Percentiles rank a stretch among this genome's conserved stretches.
Conservation (phyloP, 2,113 vertebrate species). For the Falcunculus frontatus region DNA sequence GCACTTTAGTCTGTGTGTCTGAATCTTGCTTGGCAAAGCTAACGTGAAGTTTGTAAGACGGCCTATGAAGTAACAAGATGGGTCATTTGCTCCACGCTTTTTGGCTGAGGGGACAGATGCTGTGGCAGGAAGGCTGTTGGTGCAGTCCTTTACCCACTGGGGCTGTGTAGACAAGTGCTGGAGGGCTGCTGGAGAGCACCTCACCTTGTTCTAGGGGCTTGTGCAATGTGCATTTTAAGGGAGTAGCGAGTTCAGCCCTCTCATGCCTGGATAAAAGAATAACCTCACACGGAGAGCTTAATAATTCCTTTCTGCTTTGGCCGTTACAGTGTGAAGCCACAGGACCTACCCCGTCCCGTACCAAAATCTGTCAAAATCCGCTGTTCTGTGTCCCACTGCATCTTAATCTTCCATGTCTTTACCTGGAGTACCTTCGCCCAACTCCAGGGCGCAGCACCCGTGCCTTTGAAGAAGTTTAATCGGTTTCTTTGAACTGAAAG, state of each 20-base stretch:
- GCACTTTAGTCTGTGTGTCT: background rate
- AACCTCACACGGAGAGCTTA: background rate
- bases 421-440: background rate
- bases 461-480: background rate
- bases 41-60: background rate
- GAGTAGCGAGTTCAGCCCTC: background rate
- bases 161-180: fast-evolving
- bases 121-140: background rate
- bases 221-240: background rate
- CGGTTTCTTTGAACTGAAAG: background rate
- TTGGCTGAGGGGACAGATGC: background rate
- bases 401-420: background rate
- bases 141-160: background rate
- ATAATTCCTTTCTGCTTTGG: background rate
- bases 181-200: fast-evolving
- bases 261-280: background rate
- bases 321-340: fast-evolving
- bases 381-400: background rate
- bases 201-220: background rate
- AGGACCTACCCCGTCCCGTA: background rate
- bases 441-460: background rate
- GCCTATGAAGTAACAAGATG: background rate
- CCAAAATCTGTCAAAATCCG: background rate
- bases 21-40: background rate
- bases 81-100: fast-evolving